Conservation (phyloP, 1,140 invertebrate species). For the Carposina sasakii region DNA sequence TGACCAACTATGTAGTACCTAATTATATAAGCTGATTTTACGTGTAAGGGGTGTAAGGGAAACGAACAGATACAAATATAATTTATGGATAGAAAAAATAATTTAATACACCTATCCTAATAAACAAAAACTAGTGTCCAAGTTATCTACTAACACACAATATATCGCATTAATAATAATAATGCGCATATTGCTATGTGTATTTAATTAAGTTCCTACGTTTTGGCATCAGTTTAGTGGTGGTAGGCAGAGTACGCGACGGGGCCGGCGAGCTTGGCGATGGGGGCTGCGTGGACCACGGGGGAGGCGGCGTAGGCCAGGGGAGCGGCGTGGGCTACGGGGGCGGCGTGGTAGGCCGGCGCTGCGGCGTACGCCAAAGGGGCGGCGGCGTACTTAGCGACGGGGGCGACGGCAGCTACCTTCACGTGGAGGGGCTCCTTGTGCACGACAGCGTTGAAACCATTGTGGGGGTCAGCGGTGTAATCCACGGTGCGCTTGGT, state of each 20-base stretch:
- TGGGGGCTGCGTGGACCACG: constrained; percentile 26
- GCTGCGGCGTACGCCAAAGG: constrained; percentile 39
- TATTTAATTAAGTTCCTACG: constrained; percentile 21
- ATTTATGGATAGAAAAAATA: constrained; percentile 33
- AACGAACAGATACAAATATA: constrained; percentile 15
- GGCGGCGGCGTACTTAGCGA: constrained; percentile 16
- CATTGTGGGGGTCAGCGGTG: constrained; percentile 64
- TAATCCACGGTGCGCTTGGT: constrained; percentile 76
- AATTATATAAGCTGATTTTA: too few species aligned
- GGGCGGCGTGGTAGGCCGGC: constrained; percentile 22
- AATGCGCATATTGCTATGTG: too few species aligned
- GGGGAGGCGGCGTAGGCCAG: constrained; percentile 27
- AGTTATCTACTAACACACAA: too few species aligned
- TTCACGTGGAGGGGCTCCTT: constrained; percentile 28
- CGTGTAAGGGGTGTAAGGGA: too few species aligned
- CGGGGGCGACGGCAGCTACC: constrained; percentile 21
- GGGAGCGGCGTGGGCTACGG: constrained; percentile 24
- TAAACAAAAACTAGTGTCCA: too few species aligned
- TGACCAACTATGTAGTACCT: too few species aligned
- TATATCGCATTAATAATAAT: constrained; percentile 26
- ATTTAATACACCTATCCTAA: constrained; percentile 42
- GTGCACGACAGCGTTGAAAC: constrained; percentile 61
- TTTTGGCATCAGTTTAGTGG: constrained; percentile 54
- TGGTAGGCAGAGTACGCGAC: constrained; percentile 26
- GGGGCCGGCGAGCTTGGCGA: constrained; percentile 24